phyloP scores from a whole-genome alignment of 2,113 vertebrate genomes.

The Tragulus kanchil region DNA sequence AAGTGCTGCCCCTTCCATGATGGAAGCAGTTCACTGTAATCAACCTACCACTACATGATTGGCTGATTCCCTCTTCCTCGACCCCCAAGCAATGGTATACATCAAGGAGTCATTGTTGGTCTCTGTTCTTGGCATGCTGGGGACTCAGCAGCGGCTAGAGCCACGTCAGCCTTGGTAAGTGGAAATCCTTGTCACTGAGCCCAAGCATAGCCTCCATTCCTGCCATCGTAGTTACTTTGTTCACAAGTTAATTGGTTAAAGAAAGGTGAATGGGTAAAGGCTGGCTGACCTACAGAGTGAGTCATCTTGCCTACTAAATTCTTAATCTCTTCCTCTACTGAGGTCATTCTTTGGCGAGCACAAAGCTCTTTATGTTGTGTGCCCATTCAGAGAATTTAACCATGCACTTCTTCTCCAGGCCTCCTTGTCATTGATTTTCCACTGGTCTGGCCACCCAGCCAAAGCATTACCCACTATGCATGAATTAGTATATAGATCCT shows the following conservation, averaged over 20 bases:
- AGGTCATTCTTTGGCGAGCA: not conserved
- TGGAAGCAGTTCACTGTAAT: not conserved
- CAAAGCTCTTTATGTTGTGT: not conserved
- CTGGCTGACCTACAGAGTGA: not conserved
- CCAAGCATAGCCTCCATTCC: not conserved
- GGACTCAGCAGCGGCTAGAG: not conserved
- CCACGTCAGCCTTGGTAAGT: not conserved
- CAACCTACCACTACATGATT: not conserved
- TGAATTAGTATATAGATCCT: not conserved
- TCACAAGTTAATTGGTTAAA: not conserved
- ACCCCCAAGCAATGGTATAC: not conserved
- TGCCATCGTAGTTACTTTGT: not conserved
- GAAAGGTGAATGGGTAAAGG: not conserved
- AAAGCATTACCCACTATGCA: not conserved
- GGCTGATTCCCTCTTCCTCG: not conserved
- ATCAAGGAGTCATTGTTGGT: not conserved
- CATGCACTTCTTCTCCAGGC: not conserved
- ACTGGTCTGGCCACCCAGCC: not conserved
- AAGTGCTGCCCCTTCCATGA: not conserved
- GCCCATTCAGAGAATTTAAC: not conserved
- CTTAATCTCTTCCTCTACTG: not conserved
- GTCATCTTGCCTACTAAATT: not conserved
- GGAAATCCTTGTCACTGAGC: not conserved
- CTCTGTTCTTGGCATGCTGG: not conserved
- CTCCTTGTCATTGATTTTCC: constrained; percentile 7